Evolutionary conservation across 2,797 vertebrate genomes (phyloP).

Genomic region (Xerus rutilus): DNA sequence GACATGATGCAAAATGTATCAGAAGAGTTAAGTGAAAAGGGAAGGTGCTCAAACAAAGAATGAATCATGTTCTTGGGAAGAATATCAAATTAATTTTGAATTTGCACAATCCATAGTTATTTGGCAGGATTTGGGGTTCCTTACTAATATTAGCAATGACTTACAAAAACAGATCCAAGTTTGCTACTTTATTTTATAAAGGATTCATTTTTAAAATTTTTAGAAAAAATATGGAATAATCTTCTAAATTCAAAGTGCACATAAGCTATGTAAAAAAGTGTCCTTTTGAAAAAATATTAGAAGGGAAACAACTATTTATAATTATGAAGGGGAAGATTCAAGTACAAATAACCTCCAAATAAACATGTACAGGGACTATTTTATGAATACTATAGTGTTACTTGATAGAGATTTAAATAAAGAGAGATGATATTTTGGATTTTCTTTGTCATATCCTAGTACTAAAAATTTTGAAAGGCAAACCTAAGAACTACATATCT

Average conservation of each 20-base stretch:
- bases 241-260: constrained; percentile 2
- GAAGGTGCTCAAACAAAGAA: constrained; percentile 52
- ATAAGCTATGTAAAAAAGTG: neutral
- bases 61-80: neutral
- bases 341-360: neutral
- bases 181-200: constrained; percentile 48
- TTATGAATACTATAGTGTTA: neutral
- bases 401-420: neutral
- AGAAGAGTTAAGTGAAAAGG: neutral
- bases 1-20: constrained; percentile 35
- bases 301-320: constrained; percentile 4
- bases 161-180: neutral
- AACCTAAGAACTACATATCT: neutral
- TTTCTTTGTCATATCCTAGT: neutral
- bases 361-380: neutral
- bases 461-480: constrained; percentile 6
- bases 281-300: neutral
- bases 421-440: neutral
- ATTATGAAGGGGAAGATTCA: neutral
- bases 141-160: neutral
- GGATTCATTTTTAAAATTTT: neutral
- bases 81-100: constrained; percentile 53
- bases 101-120: constrained; percentile 8
- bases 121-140: neutral
- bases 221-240: neutral